Conservation (phyloP, 2,888 invertebrate genomes). For the Timema podura region DNA sequence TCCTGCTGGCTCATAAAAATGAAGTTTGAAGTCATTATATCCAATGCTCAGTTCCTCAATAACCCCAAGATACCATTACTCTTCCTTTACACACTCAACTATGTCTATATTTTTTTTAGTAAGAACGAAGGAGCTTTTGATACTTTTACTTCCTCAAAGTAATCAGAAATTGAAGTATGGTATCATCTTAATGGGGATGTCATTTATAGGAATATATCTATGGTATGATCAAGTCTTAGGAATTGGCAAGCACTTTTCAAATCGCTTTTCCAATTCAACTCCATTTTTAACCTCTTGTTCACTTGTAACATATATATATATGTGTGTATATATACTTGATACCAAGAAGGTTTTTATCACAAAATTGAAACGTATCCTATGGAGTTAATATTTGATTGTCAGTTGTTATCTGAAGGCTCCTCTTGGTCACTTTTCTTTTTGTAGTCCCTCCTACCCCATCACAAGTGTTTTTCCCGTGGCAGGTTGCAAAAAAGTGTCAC, state of each 20-base stretch:
- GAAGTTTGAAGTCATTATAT: not conserved
- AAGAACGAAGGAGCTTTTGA: not conserved
- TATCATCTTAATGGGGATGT: not conserved
- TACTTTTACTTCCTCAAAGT: not conserved
- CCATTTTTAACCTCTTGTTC: not conserved
- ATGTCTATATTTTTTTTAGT: not conserved
- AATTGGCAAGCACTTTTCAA: conserved; percentile 1
- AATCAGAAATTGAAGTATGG: conserved; percentile 5
- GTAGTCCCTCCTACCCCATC: conserved; percentile 4
- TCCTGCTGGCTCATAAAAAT: not conserved
- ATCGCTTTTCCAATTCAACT: not conserved
- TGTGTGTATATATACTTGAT: not conserved
- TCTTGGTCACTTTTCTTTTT: conserved; percentile 3
- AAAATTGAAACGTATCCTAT: not conserved
- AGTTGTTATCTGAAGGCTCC: conserved; percentile 6
- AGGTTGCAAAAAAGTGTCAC: not conserved
- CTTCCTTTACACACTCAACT: not conserved
- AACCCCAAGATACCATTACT: not conserved
- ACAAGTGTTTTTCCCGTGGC: not conserved
- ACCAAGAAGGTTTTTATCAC: not conserved
- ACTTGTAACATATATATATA: conserved; percentile 8
- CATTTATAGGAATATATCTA: not conserved
- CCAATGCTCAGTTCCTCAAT: conserved; percentile 11
- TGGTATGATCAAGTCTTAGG: conserved; percentile 1
- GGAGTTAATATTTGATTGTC: not conserved